Base-by-base conservation (phyloP, 1,140 invertebrate genomes). In the Nephila pilipes region DNA sequence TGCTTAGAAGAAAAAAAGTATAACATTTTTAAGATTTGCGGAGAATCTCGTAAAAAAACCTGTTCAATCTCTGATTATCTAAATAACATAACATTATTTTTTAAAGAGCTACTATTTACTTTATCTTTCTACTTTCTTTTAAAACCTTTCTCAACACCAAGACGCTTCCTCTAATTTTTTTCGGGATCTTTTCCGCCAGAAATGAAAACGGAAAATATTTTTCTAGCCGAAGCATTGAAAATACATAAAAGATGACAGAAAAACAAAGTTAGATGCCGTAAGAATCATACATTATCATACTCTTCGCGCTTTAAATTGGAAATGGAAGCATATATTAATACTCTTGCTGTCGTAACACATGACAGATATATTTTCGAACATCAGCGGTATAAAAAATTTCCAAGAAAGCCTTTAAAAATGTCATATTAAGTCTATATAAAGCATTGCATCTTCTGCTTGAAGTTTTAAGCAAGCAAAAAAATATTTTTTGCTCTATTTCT, bases 211-310 rank as follows among this genome's bases (percentile, higher is more conserved):
- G 1, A 65, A 65, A n/a, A 65, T 25, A 65, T 25, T 65, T 65
- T 65, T 29, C 63, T 29, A 8, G 10, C 6, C 10, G 8, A n/a
- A n/a, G 25, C 63, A 75, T 36, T 75, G 69, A 32, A 75, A 75
- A 75, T 75, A 75, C 69, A 75, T 75, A 75, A 75, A 75, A 75
- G 69, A 75, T 75, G 69, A 75, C 29, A 32, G 14, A 75, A 75
- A 25, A 65, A 65, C 69, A 32, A 29, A 75, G 69, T 75, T 75
- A 75, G 32, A 75, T 75, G 29, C 69, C 18, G 29, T 32, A 75
- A 29, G 36, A 75, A 75, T 75, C 69, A 32, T 75, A 75, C 69
- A 75, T 75, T 75, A 75, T 75, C 69, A 75, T 75, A 75, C 16
- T 32, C 69, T 36, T 16, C 69, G 12, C 3, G 12, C 32, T 75